Conservation (phyloP, 2,797 vertebrate genomes). For the Denticeps clupeoides region DNA sequence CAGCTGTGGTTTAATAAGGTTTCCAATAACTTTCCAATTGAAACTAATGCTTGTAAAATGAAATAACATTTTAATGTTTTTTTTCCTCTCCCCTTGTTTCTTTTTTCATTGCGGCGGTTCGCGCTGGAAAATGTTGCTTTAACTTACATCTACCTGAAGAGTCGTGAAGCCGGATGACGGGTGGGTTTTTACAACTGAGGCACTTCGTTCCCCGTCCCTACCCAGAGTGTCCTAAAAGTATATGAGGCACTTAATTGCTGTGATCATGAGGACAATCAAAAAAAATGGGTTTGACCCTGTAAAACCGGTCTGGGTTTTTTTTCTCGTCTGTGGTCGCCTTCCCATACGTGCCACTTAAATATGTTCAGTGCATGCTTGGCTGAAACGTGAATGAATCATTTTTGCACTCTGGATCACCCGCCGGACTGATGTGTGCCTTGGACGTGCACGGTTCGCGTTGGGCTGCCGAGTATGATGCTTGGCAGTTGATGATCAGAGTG, state of each 20-base stretch:
- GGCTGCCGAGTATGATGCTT: too few relatives aligned
- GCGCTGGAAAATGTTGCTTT: conserved; percentile 10
- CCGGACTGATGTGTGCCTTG: background rate
- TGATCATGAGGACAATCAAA: conserved; percentile 28
- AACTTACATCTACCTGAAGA: conserved; percentile 29
- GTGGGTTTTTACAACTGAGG: conserved; percentile 22
- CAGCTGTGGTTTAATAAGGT: conserved; percentile 34
- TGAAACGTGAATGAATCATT: conserved; percentile 33
- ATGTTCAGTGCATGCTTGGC: conserved; percentile 9
- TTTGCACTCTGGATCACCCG: conserved; percentile 27
- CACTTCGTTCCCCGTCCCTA: conserved; percentile 14
- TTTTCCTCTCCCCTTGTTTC: conserved; percentile 12
- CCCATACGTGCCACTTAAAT: background rate
- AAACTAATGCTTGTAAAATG: conserved; percentile 36
- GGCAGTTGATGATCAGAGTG: too few relatives aligned
- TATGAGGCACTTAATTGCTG: conserved; percentile 31
- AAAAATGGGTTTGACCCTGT: conserved; percentile 10
- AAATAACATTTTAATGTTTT: conserved; percentile 35
- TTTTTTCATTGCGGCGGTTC: conserved; percentile 16
- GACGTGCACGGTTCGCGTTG: background rate
- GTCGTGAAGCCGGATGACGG: conserved; percentile 31
- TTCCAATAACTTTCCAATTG: conserved; percentile 32
- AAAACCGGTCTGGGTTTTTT: conserved; percentile 23
- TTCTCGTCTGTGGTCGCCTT: conserved; percentile 33
- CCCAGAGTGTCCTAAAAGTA: conserved; percentile 30